Evolutionary conservation across 2,113 vertebrate species (phyloP).

Genomic region (Corythaixoides concolor): DNA sequence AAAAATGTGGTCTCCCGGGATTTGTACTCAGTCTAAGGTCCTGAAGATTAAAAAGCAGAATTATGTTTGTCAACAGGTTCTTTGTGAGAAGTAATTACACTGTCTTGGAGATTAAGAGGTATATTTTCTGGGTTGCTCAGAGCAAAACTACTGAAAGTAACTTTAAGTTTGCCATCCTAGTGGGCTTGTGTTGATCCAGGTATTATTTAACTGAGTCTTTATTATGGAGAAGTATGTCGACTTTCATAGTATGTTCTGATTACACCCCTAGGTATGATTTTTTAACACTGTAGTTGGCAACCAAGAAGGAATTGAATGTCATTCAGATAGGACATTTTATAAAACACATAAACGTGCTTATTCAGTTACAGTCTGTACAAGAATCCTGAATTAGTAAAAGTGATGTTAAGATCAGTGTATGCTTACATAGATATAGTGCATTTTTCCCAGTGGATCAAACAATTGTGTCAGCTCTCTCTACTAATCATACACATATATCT

Average conservation of each 20-base stretch:
- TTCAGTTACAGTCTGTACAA: not conserved
- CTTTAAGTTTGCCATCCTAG: not conserved
- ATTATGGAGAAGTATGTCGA: not conserved
- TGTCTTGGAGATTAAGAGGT: accelerated
- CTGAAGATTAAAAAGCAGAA: not conserved
- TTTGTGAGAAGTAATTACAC: not conserved
- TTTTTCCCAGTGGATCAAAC: not conserved
- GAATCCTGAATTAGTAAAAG: not conserved
- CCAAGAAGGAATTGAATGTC: not conserved
- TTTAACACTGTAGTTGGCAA: not conserved
- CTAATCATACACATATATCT: not conserved
- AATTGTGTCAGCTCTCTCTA: not conserved
- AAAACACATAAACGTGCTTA: not conserved
- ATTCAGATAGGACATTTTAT: not conserved
- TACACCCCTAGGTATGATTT: not conserved
- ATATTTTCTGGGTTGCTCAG: not conserved
- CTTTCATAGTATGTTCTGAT: not conserved
- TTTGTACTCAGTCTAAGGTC: not conserved
- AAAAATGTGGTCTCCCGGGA: not conserved
- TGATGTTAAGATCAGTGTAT: not conserved
- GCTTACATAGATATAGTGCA: accelerated
- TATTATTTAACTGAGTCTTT: not conserved
- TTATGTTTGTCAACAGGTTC: not conserved
- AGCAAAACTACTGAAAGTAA: not conserved
- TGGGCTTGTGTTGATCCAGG: not conserved